These are phyloP conservation scores for Agrilus biguttatus DNA, from an alignment of 2,888 invertebrate genomes.

Conservation along the genomic window DNA sequence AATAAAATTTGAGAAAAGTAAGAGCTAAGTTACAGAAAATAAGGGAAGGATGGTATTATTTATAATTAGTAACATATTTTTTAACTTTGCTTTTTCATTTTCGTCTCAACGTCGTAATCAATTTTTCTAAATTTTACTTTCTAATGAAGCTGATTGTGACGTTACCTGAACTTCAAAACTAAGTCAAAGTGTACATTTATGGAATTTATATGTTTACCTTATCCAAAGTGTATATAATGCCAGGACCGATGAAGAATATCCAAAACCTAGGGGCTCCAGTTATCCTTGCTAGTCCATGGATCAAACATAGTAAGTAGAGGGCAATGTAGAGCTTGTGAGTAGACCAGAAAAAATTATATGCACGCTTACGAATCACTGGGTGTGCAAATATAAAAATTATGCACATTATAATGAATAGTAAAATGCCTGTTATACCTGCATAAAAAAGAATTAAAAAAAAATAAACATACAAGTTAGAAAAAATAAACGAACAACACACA, in stretches of 20 bases:
- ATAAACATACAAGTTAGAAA: no score
- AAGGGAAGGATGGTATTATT: no score
- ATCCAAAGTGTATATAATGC: constrained; percentile 76
- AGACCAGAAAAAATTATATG: constrained; percentile 91
- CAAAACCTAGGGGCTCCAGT: constrained; percentile 88
- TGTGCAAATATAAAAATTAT: constrained; percentile 95
- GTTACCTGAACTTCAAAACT: no score
- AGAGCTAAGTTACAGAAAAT: no score
- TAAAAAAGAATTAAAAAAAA: constrained; percentile 6
- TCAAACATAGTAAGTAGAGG: constrained; percentile 70
- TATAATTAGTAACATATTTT: no score
- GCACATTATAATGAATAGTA: constrained; percentile 81
- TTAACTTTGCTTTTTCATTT: no score
- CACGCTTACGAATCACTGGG: constrained; percentile 79
- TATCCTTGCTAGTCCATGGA: constrained; percentile 82
- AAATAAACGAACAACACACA: neutral
- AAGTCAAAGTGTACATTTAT: no score
- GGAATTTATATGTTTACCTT: constrained; percentile 40
- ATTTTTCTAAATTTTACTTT: no score
- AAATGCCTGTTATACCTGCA: constrained; percentile 71
- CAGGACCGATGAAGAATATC: constrained; percentile 87
- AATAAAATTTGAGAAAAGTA: no score
- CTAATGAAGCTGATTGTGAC: no score
- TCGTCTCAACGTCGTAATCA: no score
- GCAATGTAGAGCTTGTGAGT: constrained; percentile 82